A percentile compares a stretch with the other conserved stretches of the same genome.
Conservation (phyloP, 1,140 invertebrate genomes). For the Cotesia glomerata region DNA sequence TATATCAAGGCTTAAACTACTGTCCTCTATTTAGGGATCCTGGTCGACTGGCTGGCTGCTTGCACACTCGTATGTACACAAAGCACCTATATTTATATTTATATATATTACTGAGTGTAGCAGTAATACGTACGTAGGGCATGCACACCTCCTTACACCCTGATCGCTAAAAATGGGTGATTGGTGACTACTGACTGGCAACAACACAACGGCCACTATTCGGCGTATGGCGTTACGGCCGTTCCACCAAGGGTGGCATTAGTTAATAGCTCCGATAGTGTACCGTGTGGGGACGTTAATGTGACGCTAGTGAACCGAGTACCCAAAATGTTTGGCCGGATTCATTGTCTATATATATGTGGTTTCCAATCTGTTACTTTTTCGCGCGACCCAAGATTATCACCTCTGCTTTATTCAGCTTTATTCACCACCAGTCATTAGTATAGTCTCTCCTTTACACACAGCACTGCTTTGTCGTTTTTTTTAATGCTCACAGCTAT, state of each 20-base stretch:
- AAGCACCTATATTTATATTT: constrained; percentile 35
- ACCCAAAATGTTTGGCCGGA: constrained; percentile 46
- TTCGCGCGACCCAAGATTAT: constrained; percentile 52
- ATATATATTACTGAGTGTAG: constrained; percentile 20
- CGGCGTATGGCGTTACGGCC: constrained; percentile 50
- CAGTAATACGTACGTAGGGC: constrained; percentile 16
- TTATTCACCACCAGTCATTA: background rate
- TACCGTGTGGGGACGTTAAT: constrained; percentile 36
- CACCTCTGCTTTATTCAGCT: constrained; percentile 3
- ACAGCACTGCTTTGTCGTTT: background rate
- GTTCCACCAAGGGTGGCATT: constrained; percentile 49
- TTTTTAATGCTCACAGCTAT: background rate
- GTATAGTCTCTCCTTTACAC: too few species aligned
- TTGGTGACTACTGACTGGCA: constrained; percentile 33
- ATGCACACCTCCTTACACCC: too few species aligned
- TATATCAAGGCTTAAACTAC: constrained; percentile 65
- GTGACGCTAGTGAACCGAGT: constrained; percentile 36
- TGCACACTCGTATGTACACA: constrained; percentile 34
- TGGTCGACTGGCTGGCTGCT: background rate
- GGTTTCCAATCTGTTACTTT: constrained; percentile 65
- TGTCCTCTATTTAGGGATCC: constrained; percentile 56
- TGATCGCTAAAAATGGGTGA: too few species aligned
- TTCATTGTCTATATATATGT: constrained; percentile 34
- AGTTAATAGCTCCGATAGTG: constrained; percentile 55
- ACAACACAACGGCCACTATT: constrained; percentile 21